phyloP scores from a whole-genome alignment of 2,113 vertebrate genomes.

The Oreochromis spilurus region DNA sequence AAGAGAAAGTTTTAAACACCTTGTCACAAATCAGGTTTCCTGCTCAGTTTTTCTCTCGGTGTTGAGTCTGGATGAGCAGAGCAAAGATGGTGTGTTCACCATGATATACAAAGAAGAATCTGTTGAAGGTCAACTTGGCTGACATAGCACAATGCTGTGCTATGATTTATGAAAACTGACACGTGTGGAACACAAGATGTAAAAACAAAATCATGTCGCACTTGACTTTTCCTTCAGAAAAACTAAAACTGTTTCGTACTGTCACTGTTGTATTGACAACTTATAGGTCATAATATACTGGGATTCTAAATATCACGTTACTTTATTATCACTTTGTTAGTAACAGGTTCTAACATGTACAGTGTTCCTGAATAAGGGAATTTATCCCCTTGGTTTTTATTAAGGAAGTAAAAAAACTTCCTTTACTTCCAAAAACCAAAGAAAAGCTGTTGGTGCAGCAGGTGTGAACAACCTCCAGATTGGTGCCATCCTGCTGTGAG shows the following conservation, averaged over 20 bases:
- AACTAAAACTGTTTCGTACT: background rate
- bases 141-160: fast-evolving
- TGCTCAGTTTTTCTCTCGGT: background rate
- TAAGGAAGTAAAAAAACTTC: background rate
- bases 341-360: background rate
- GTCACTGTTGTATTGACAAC: background rate
- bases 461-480: background rate
- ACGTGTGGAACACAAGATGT: background rate
- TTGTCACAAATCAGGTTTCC: background rate
- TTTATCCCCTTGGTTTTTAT: background rate
- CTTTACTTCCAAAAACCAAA: background rate
- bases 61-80: background rate
- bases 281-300: background rate
- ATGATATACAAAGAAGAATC: background rate
- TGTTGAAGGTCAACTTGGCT: background rate
- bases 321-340: background rate
- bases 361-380: background rate
- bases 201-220: fast-evolving
- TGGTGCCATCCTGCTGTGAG: background rate
- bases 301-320: background rate
- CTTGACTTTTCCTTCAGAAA: background rate
- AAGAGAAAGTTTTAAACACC: background rate
- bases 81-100: background rate
- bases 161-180: background rate
- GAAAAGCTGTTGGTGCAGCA: background rate